Conservation (phyloP, 2,113 vertebrate species). For the zebrafish (Danio rerio) region GRCz12tu NC_133196.1:30437001-30437500, state of each 20-base stretch:
- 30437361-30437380: background rate
- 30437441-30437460: constrained; percentile 21
- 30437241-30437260: too few species aligned
- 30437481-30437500: background rate
- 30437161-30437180: too few species aligned
- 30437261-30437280: too few species aligned
- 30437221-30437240: too few species aligned
- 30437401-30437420: constrained; percentile 10
- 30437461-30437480: background rate
- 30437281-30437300: too few species aligned
- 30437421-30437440: background rate
- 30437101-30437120: too few species aligned
- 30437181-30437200: too few species aligned
- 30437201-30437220: too few species aligned
- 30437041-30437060: background rate
- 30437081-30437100: background rate
- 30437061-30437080: background rate
- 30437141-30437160: too few species aligned
- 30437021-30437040: background rate
- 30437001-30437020: background rate
- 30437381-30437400: background rate
- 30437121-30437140: too few species aligned
- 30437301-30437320: too few species aligned
- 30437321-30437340: too few species aligned
- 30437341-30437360: background rate